Evolutionary conservation across 2,888 invertebrate genomes (phyloP), one percentile per base, ranked within the genome.

Genomic region (Diarsia brunnea): DNA sequence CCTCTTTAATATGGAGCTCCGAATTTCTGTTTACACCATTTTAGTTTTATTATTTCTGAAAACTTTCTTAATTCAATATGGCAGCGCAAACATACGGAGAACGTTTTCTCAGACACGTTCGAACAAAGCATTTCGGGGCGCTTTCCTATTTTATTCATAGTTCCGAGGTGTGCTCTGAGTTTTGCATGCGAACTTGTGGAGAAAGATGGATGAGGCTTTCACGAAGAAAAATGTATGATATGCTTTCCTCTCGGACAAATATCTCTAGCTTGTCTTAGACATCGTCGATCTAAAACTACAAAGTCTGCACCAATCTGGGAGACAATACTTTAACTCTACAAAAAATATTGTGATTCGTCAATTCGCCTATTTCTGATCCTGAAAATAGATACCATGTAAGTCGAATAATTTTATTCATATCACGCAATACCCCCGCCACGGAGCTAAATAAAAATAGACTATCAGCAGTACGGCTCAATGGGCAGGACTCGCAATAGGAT

Each of bases 371-470:
- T 73, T 73, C 38, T 65, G 19, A 61, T 27, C 19, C 61, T 69
- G 49, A 14, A 45, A 77, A 73, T 69, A 69, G 68, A 70, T 69
- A 65, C 64, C 63, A 19, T 71, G 31, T 75, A 76, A 53, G 69
- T 69, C 16, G 60, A 74, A 76, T 78, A 66, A 77, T 78, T 70
- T 55, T 81, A 82, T 84, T 84, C 80, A 64, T 77, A 77, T 69
- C 85, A 77, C 81, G 84, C 73, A 81, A 70, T 75, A 63, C 79
- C 64, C 71, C 70, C 77, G 78, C 73, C 81, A 65, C 73, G 78
- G 67, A 78, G 80, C 79, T 86, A 70, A 82, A 82, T 85, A 87
- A 88, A 90, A 89, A 89, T 89, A 90, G 86, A 85, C 72, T 67
- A 73, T 76, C 78, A 85, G 82, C 79, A 80, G 68, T 61, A 51